These are phyloP conservation scores for Alfaro cultratus DNA, from an alignment of 2,797 vertebrate species.

Conservation along the genomic window DNA sequence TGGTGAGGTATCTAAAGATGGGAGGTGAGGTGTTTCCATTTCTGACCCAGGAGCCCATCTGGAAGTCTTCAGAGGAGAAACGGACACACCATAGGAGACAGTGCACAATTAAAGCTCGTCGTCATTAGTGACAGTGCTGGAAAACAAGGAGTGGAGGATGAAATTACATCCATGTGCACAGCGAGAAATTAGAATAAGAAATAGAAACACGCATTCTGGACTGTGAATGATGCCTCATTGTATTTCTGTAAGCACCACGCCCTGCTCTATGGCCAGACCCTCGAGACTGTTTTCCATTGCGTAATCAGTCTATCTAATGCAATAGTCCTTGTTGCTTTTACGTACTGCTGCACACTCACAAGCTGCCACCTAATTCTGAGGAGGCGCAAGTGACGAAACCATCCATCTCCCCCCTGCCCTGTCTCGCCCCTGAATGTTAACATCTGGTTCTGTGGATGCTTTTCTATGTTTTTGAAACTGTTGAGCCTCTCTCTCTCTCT, in stretches of 20 bases:
- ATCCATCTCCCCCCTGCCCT: slow-evolving; percentile 12
- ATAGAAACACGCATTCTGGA: slow-evolving; percentile 15
- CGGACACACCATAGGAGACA: slow-evolving; percentile 41
- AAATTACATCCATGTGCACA: slow-evolving; percentile 46
- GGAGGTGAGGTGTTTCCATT: slow-evolving; percentile 55
- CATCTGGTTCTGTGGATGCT: slow-evolving; percentile 63
- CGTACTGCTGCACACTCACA: slow-evolving; percentile 29
- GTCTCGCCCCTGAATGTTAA: slow-evolving; percentile 42
- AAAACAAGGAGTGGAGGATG: slow-evolving; percentile 37
- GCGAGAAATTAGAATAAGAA: slow-evolving; percentile 1
- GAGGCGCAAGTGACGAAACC: slow-evolving; percentile 32
- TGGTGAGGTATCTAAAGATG: slow-evolving; percentile 33
- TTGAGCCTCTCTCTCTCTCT: slow-evolving; percentile 24
- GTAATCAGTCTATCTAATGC: slow-evolving; percentile 37
- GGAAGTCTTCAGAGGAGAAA: slow-evolving; percentile 69
- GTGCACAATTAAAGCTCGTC: slow-evolving; percentile 43
- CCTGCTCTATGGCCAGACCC: slow-evolving; percentile 29
- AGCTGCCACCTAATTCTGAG: slow-evolving; percentile 32
- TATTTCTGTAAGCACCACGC: slow-evolving; percentile 40
- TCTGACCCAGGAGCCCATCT: slow-evolving; percentile 61
- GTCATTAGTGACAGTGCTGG: slow-evolving; percentile 46
- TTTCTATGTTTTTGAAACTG: slow-evolving; percentile 24
- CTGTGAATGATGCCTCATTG: slow-evolving; percentile 26
- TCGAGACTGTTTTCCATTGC: slow-evolving; percentile 53
- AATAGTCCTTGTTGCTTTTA: slow-evolving; percentile 34